Evolutionary conservation across 2,888 invertebrate genomes (phyloP).

Genomic region (Hypolimnas misippus): DNA sequence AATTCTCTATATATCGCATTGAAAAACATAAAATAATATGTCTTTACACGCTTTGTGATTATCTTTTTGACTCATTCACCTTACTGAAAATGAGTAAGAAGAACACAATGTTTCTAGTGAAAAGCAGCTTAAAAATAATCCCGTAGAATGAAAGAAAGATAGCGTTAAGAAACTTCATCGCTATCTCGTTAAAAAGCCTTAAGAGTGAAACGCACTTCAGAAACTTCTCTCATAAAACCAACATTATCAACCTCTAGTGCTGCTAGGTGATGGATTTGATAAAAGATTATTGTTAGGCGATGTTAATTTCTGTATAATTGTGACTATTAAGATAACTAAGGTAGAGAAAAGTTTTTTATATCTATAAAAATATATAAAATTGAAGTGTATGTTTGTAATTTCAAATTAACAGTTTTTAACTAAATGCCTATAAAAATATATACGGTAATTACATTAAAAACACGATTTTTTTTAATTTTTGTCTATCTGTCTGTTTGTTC

Average conservation of each 20-base stretch:
- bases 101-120: neutral
- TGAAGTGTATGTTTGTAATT: too few relatives aligned
- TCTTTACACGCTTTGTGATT: too few relatives aligned
- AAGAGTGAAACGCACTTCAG: conserved; percentile 16
- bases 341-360: too few relatives aligned
- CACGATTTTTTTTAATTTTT: too few relatives aligned
- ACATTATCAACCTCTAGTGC: conserved; percentile 15
- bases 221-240: conserved; percentile 29
- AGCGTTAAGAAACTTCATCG: conserved; percentile 25
- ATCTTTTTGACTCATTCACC: neutral
- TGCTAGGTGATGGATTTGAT: neutral
- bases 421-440: too few relatives aligned
- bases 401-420: too few relatives aligned
- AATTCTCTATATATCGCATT: too few relatives aligned
- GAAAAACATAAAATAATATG: too few relatives aligned
- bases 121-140: neutral
- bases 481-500: too few relatives aligned
- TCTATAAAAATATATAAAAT: too few relatives aligned
- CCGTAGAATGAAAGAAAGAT: conserved; percentile 3
- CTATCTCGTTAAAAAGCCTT: conserved; percentile 23
- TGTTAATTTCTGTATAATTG: neutral
- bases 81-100: neutral
- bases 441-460: too few relatives aligned
- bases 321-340: neutral
- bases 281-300: neutral